Conservation (phyloP, 2,113 vertebrate species). For the Coregonus clupeaformis region DNA sequence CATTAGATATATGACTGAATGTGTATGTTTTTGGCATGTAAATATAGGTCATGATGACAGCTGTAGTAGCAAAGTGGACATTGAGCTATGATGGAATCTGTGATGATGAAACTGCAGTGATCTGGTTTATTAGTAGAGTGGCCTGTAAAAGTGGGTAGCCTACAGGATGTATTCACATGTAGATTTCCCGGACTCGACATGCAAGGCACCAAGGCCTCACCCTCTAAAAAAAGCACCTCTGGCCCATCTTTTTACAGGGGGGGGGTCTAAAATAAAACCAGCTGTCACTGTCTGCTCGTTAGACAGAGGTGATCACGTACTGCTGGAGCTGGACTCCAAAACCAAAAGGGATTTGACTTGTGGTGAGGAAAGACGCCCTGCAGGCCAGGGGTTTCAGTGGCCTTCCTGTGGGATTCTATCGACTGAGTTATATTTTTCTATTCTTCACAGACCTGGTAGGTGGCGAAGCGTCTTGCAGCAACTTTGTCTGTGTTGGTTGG, state of each 20-base stretch:
- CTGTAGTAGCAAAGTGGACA: conserved; percentile 49
- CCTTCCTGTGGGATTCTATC: conserved; percentile 69
- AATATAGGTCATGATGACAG: conserved; percentile 37
- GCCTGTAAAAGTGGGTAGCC: conserved; percentile 15
- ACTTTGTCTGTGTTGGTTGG: background rate
- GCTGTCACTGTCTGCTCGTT: conserved; percentile 71
- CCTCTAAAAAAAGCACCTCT: conserved; percentile 77
- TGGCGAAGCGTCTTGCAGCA: conserved; percentile 6
- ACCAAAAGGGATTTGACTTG: conserved; percentile 76
- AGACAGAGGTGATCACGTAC: conserved; percentile 70
- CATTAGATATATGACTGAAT: conserved; percentile 43
- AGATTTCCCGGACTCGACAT: conserved; percentile 63
- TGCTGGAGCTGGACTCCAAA: conserved; percentile 86
- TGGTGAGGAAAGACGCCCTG: conserved; percentile 60
- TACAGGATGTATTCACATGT: conserved; percentile 65
- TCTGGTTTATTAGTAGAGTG: conserved; percentile 61
- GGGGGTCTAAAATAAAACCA: conserved; percentile 85
- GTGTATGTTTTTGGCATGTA: conserved; percentile 36
- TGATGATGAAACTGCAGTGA: conserved; percentile 64
- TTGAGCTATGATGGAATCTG: conserved; percentile 32
- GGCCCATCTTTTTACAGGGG: conserved; percentile 64
- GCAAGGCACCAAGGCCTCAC: conserved; percentile 69
- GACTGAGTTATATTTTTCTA: conserved; percentile 38
- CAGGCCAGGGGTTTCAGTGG: conserved; percentile 63
- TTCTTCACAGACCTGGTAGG: conserved; percentile 65